Conservation (phyloP, 2,797 vertebrate species). For the Halcyon chelicuti region DNA sequence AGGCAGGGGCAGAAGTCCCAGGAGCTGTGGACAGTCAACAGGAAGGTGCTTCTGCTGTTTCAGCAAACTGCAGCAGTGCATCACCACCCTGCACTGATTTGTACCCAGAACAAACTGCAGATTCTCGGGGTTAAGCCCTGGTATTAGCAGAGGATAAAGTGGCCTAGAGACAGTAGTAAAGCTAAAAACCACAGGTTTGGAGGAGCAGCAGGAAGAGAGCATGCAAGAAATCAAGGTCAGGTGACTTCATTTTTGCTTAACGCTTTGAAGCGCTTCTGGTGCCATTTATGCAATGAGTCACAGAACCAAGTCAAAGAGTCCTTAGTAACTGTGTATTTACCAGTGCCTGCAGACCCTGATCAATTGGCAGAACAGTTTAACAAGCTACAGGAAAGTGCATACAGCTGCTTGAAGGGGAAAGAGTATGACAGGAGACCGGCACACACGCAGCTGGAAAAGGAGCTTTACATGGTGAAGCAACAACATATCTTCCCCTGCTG, state of each 20-base stretch:
- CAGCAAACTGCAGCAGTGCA: neutral
- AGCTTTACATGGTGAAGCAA: neutral
- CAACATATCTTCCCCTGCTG: fast-evolving
- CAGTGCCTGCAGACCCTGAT: neutral
- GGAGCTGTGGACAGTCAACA: neutral
- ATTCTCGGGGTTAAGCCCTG: constrained; percentile 37
- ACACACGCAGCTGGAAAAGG: neutral
- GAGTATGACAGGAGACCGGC: neutral
- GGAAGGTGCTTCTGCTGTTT: neutral
- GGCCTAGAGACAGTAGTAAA: neutral
- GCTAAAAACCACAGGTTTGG: neutral
- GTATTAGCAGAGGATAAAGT: constrained; percentile 46
- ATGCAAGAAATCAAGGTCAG: neutral
- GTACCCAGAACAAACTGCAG: neutral
- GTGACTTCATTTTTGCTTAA: neutral
- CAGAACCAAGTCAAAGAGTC: neutral
- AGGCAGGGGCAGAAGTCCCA: neutral
- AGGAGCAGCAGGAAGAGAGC: neutral
- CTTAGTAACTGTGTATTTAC: neutral
- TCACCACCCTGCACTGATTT: neutral
- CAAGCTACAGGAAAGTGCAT: neutral
- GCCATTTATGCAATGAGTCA: neutral
- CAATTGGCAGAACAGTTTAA: neutral
- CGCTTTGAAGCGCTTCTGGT: neutral
- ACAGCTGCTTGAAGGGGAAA: neutral